A percentile compares a stretch with the other conserved stretches of the same genome.
These are phyloP conservation scores for Campoplex nolae DNA, from an alignment of 2,888 invertebrate genomes.

Conservation along the genomic window DNA sequence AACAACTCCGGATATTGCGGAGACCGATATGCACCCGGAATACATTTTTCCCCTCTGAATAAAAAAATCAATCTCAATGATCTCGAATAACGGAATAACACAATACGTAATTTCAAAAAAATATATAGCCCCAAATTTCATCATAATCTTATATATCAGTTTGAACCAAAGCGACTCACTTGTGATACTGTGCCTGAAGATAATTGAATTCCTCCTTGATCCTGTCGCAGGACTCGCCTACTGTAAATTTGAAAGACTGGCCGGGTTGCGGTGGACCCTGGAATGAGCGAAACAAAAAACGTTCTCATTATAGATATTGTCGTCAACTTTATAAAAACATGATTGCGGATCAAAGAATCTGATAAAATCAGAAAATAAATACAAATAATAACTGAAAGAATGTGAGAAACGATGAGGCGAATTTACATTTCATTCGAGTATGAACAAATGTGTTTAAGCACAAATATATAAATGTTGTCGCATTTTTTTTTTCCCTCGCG, in stretches of 20 bases:
- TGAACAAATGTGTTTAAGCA: neutral
- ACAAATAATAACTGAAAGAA: neutral
- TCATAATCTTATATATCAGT: neutral
- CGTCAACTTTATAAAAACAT: neutral
- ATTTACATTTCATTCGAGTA: neutral
- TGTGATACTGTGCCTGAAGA: constrained; percentile 94
- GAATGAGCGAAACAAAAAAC: constrained; percentile 73
- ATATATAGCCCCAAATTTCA: neutral
- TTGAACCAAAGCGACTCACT: constrained; percentile 33
- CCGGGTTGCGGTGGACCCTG: constrained; percentile 95
- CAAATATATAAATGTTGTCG: neutral
- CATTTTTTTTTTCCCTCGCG: too few species aligned
- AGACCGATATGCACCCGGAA: neutral
- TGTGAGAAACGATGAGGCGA: neutral
- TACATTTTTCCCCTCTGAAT: neutral
- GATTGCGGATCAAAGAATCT: neutral
- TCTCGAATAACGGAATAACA: neutral
- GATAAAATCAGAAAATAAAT: neutral
- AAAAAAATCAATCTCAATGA: too few species aligned
- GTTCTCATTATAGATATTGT: neutral
- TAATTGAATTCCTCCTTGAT: constrained; percentile 98
- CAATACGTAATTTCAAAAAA: too few species aligned
- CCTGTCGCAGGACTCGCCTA: constrained; percentile 96
- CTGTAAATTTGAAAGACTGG: constrained; percentile 97
- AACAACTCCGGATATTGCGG: neutral